phyloP scores from a whole-genome alignment of 2,797 vertebrate species.

The Catamblyrhynchus diadema region DNA sequence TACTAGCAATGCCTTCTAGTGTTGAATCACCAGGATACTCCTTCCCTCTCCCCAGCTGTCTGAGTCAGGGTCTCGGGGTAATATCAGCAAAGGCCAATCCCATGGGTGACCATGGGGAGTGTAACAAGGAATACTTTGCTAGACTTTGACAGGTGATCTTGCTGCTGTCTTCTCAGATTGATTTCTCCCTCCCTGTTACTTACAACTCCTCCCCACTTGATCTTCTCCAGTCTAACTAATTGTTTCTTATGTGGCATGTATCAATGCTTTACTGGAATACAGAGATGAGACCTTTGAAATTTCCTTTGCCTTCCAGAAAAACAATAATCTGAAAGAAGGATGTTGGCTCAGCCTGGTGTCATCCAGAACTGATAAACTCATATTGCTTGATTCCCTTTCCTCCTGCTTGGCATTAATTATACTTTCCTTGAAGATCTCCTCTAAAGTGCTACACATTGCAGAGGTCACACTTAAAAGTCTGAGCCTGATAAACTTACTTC shows the following conservation, averaged over 20 bases:
- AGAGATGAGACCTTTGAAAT: background rate
- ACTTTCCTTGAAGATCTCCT: background rate
- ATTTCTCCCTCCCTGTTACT: background rate
- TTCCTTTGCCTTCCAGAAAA: background rate
- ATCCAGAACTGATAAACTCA: background rate
- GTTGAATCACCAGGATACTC: background rate
- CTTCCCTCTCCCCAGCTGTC: background rate
- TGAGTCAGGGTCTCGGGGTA: background rate
- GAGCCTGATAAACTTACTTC: background rate
- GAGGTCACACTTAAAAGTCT: background rate
- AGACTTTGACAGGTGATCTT: background rate
- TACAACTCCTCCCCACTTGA: background rate
- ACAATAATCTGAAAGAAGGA: background rate
- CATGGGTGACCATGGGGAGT: background rate
- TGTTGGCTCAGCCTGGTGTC: background rate
- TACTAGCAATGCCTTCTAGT: slow-evolving; percentile 16
- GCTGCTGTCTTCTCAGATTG: background rate
- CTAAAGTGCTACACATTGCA: background rate
- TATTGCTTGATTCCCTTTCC: background rate
- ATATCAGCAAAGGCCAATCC: background rate
- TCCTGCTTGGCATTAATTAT: background rate
- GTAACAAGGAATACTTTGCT: background rate
- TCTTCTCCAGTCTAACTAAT: background rate
- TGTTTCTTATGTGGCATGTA: background rate
- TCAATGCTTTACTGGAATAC: background rate